Percentiles rank a stretch among this genome's conserved stretches.
Evolutionary conservation across 1,140 invertebrate genomes (phyloP).

Genomic region (Pemphigus obesinymphae): DNA sequence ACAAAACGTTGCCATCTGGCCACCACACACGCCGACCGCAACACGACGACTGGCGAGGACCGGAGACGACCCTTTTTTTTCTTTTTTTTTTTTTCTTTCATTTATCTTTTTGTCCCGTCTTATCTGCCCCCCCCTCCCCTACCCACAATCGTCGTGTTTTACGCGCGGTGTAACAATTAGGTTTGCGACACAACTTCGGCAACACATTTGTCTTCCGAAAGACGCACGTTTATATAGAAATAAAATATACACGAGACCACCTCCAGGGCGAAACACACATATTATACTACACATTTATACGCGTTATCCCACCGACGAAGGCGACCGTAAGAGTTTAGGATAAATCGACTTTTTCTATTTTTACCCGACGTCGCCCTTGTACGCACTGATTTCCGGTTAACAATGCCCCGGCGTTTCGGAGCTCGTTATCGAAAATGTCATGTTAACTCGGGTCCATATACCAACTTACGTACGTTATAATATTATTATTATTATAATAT

Average conservation of each 20-base stretch:
- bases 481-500: background rate
- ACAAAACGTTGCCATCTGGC: conserved; percentile 28
- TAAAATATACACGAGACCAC: background rate
- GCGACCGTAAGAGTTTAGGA: background rate
- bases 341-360: conserved; percentile 1
- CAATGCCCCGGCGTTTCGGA: background rate
- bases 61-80: background rate
- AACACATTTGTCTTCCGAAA: background rate
- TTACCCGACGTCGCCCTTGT: background rate
- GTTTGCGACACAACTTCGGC: conserved; percentile 11
- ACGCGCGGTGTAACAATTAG: background rate
- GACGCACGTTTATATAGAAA: background rate
- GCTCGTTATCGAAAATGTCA: conserved; percentile 15
- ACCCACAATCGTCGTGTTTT: background rate
- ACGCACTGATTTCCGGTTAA: background rate
- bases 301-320: background rate
- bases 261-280: background rate
- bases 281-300: background rate
- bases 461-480: background rate
- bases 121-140: background rate
- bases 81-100: too few relatives aligned
- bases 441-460: background rate
- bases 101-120: too few relatives aligned
- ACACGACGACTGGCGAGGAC: background rate
- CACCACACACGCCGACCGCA: background rate